Percentiles rank a stretch among this genome's conserved stretches.
phyloP scores from a whole-genome alignment of 2,113 vertebrate genomes.

The Apodemus speciosus region DNA sequence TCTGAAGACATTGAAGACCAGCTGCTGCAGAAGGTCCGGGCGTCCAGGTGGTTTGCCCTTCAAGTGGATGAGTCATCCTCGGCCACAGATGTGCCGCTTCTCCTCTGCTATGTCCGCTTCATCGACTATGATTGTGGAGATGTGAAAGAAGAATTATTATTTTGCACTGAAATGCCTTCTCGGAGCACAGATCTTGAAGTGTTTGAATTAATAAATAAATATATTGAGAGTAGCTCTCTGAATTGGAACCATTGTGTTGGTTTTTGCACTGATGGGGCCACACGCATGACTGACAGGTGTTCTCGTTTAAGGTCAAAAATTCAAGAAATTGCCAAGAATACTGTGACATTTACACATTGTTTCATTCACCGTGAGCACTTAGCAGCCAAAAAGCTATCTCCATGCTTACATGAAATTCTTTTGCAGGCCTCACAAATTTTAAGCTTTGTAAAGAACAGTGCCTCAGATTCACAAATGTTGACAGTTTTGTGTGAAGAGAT shows the following conservation, averaged over 20 bases:
- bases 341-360: constrained; percentile 74
- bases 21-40: constrained; percentile 70
- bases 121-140: constrained; percentile 77
- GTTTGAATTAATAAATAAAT: constrained; percentile 75
- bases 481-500: constrained; percentile 74
- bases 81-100: constrained; percentile 51
- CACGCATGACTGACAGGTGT: constrained; percentile 67
- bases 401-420: constrained; percentile 74
- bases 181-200: constrained; percentile 67
- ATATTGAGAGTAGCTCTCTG: constrained; percentile 72
- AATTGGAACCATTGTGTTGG: constrained; percentile 78
- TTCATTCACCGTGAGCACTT: constrained; percentile 78
- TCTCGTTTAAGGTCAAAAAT: constrained; percentile 74
- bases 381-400: constrained; percentile 69
- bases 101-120: constrained; percentile 78
- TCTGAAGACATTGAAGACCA: constrained; percentile 77
- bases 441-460: constrained; percentile 76
- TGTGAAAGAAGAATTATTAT: constrained; percentile 79
- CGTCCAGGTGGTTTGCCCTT: constrained; percentile 78
- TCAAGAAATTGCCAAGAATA: constrained; percentile 66
- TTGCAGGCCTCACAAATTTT: constrained; percentile 77
- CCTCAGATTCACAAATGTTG: constrained; percentile 68
- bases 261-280: constrained; percentile 71
- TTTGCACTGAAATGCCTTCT: constrained; percentile 71
- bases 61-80: constrained; percentile 73